Evolutionary conservation across 1,140 invertebrate species (phyloP).

Genomic region (Aphelenchoides besseyi): DNA sequence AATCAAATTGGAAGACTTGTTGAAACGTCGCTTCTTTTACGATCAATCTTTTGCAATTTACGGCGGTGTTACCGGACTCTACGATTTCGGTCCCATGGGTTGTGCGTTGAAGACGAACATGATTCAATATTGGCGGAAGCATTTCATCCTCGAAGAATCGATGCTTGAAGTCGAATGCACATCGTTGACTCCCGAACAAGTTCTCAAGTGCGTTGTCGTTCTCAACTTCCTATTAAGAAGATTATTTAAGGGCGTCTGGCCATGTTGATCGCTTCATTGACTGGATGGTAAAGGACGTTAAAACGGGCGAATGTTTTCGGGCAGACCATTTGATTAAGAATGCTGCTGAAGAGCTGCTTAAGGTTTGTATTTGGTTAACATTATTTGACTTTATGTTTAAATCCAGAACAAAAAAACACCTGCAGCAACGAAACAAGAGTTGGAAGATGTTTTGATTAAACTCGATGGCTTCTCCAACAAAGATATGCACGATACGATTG

Average conservation of each 20-base stretch:
- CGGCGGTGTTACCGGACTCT: constrained; percentile 80
- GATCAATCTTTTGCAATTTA: constrained; percentile 99
- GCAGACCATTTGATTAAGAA: constrained; percentile 95
- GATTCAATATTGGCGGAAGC: constrained; percentile 85
- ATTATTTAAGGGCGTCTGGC: constrained; percentile 77
- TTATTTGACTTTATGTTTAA: not conserved
- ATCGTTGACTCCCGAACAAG: constrained; percentile 90
- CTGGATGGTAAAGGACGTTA: constrained; percentile 95
- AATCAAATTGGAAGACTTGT: constrained; percentile 88
- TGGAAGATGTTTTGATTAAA: constrained; percentile 44
- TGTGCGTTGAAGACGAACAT: constrained; percentile 95
- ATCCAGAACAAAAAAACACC: constrained; percentile 74
- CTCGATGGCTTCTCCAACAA: constrained; percentile 81
- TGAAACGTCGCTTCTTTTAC: constrained; percentile 94
- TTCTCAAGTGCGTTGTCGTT: constrained; percentile 73
- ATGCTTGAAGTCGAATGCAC: constrained; percentile 98
- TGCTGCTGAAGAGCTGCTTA: constrained; percentile 72
- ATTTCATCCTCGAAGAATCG: constrained; percentile 93
- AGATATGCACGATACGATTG: constrained; percentile 80
- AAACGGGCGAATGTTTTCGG: constrained; percentile 91
- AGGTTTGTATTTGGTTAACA: constrained; percentile 48
- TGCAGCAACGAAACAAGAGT: constrained; percentile 69
- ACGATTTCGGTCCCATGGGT: constrained; percentile 98
- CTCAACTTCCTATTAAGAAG: constrained; percentile 25
- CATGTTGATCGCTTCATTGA: constrained; percentile 98